Conservation (phyloP, 2,888 invertebrate species). For the Hirtodrosophila histrioides region DNA sequence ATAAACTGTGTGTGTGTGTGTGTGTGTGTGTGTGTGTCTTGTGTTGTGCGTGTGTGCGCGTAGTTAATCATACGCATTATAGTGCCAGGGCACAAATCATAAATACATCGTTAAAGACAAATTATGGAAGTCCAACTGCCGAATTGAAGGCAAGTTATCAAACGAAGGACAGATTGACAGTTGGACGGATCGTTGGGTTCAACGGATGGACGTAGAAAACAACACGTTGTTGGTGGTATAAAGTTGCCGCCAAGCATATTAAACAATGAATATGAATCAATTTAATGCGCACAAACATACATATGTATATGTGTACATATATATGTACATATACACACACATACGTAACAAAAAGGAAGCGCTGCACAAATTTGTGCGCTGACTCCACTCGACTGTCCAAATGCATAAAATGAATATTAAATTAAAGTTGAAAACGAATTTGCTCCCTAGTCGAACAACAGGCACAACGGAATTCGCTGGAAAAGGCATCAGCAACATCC, state of each 20-base stretch:
- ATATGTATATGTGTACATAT: slow-evolving; percentile 20
- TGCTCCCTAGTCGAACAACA: slow-evolving; percentile 47
- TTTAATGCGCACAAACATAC: slow-evolving; percentile 58
- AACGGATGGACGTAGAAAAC: not conserved
- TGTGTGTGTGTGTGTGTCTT: slow-evolving; percentile 45
- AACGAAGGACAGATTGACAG: slow-evolving; percentile 22
- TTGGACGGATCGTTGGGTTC: slow-evolving; percentile 1
- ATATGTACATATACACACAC: slow-evolving; percentile 21
- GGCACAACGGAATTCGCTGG: slow-evolving; percentile 67
- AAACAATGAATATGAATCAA: slow-evolving; percentile 81
- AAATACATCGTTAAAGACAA: slow-evolving; percentile 70
- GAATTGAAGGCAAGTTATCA: slow-evolving; percentile 33
- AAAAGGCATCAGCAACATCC: slow-evolving; percentile 71
- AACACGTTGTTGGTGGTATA: slow-evolving; percentile 11
- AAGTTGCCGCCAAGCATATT: slow-evolving; percentile 75
- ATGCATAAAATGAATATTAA: slow-evolving; percentile 78
- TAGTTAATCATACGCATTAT: slow-evolving; percentile 61
- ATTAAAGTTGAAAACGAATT: slow-evolving; percentile 78
- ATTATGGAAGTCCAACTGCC: slow-evolving; percentile 64
- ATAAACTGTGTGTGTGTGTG: slow-evolving; percentile 42
- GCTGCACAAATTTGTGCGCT: slow-evolving; percentile 72
- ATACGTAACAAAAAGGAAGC: slow-evolving; percentile 65
- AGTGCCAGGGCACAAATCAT: slow-evolving; percentile 53
- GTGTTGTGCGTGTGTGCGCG: slow-evolving; percentile 45
- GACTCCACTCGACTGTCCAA: slow-evolving; percentile 57